phyloP scores from a whole-genome alignment of 2,797 vertebrate genomes.

The Coranthus polyacanthus region DNA sequence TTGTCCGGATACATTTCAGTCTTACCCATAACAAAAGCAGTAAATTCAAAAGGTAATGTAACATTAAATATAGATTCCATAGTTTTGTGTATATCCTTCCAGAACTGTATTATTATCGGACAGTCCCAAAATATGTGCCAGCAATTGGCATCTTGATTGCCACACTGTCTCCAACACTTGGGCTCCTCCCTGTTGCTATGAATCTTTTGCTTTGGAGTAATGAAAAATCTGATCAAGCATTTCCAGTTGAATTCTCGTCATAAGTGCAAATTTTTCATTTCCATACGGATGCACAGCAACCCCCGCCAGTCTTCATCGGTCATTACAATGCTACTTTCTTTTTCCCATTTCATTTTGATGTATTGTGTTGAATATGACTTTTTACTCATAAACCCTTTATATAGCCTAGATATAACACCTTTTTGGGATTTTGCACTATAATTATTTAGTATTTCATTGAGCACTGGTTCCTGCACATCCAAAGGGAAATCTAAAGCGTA shows the following conservation, averaged over 20 bases:
- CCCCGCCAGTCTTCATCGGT: too few relatives aligned
- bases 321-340: too few relatives aligned
- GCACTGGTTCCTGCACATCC: conserved; percentile 1
- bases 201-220: neutral
- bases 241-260: neutral
- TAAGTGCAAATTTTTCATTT: neutral
- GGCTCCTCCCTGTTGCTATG: neutral
- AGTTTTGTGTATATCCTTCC: neutral
- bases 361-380: neutral
- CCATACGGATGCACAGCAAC: neutral
- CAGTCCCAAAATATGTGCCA: too few relatives aligned
- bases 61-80: neutral
- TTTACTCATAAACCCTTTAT: neutral
- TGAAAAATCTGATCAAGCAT: neutral
- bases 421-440: neutral
- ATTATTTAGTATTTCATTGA: neutral
- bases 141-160: neutral
- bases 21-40: neutral
- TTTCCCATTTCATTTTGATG: too few relatives aligned
- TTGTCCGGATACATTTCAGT: neutral
- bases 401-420: neutral
- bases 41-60: too few relatives aligned
- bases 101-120: too few relatives aligned
- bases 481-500: neutral
- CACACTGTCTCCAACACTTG: neutral